Evolutionary conservation across 2,113 vertebrate genomes (phyloP), one percentile per base, ranked within the genome.

Genomic region (Arothron firmamentum): DNA sequence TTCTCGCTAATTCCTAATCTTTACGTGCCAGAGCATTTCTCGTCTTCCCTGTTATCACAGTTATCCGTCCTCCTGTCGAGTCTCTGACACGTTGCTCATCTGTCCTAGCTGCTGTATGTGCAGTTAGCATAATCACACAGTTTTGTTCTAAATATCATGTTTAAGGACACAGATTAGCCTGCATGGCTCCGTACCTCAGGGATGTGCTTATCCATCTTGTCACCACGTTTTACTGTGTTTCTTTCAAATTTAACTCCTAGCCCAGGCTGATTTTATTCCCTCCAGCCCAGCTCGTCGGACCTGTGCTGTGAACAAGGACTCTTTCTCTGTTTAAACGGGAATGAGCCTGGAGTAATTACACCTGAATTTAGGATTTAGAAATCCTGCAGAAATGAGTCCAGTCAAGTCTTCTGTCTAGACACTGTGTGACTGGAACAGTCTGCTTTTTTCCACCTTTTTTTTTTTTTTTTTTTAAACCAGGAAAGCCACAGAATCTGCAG

Each of bases 371-470:
- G 77, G 84, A 83, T 87, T 81, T 74, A 67, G 81, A 82, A 83
- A 80, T 75, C 72, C 65, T 52, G 68, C 52, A 77, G 62, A 70
- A 84, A 78, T 79, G 65, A 81, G 78, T 76, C 54, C 54, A 57
- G 80, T 84, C 80, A 86, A 71, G 84, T 76, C 82, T n/a, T 56
- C 60, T 77, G 86, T 89, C 87, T 87, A 85, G 87, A 87, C 87
- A 66, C 62, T 75, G 64, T 59, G 59, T 15, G 34, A 59, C 62
- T 77, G 65, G 41, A 62, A 70, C 54, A 21, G 49, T 75, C 43
- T 31, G 38, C 50, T 21, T 11, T 46, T 62, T 46, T 46, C 15
- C 45, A 15, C 45, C 45, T 66, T 62, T 55, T 12, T 45, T 69
- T 62, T 62, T 65, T 55, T 12, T 45, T 69, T 56, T 59, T 64